These are phyloP conservation scores for Alcis repandata DNA, from an alignment of 2,888 invertebrate species.

Conservation along the genomic window DNA sequence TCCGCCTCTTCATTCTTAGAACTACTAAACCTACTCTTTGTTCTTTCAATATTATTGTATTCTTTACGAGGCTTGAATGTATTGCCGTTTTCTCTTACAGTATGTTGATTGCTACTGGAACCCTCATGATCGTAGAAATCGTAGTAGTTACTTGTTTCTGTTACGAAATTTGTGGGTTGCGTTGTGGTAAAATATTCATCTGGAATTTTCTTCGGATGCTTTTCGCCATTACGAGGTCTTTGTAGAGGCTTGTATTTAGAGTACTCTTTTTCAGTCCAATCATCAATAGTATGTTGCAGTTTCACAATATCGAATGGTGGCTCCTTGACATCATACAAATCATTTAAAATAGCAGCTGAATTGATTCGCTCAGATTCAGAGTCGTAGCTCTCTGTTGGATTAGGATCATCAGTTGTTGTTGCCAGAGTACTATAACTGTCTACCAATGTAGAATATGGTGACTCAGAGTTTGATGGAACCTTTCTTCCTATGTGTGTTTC, in stretches of 20 bases:
- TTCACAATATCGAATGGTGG: slow-evolving; percentile 90
- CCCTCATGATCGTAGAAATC: slow-evolving; percentile 81
- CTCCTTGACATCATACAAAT: slow-evolving; percentile 80
- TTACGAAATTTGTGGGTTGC: slow-evolving; percentile 72
- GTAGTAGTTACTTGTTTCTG: slow-evolving; percentile 67
- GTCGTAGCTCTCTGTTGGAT: slow-evolving; percentile 79
- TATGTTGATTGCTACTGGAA: slow-evolving; percentile 78
- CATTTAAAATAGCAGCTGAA: slow-evolving; percentile 68
- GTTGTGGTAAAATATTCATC: slow-evolving; percentile 91
- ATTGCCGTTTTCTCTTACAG: slow-evolving; percentile 67
- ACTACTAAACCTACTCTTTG: slow-evolving; percentile 60
- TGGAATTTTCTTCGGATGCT: slow-evolving; percentile 92
- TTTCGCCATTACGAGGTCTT: slow-evolving; percentile 83
- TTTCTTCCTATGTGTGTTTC: slow-evolving; percentile 81
- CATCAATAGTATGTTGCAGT: slow-evolving; percentile 93
- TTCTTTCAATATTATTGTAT: slow-evolving; percentile 73
- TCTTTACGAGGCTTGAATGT: slow-evolving; percentile 62
- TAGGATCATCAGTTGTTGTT: slow-evolving; percentile 65
- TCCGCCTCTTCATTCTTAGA: slow-evolving; percentile 64
- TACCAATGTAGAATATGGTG: slow-evolving; percentile 51
- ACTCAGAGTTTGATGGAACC: slow-evolving; percentile 73
- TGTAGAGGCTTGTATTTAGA: slow-evolving; percentile 83
- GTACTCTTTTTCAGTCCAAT: slow-evolving; percentile 93
- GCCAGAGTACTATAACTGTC: slow-evolving; percentile 61
- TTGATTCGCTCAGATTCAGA: slow-evolving; percentile 82